Evolutionary conservation across 2,797 vertebrate genomes (phyloP).

Genomic region (Parauchenoglanis punctatus): DNA sequence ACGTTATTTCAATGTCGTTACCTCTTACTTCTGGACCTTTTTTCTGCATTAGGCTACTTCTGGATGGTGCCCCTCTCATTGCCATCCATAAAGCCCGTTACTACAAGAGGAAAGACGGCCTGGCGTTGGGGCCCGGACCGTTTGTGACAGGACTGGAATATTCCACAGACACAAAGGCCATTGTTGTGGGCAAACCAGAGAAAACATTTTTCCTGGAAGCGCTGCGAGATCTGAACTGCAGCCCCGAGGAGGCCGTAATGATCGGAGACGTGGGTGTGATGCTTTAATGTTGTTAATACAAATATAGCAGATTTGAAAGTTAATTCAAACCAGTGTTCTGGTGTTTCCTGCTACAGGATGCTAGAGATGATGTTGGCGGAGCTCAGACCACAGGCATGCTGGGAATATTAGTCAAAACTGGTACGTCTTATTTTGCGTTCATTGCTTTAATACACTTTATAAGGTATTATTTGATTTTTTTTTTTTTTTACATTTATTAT

Average conservation of each 20-base stretch:
- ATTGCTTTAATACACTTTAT: background rate
- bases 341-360: constrained; percentile 77
- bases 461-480: background rate
- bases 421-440: constrained; percentile 64
- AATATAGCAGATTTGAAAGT: background rate
- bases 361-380: constrained; percentile 91
- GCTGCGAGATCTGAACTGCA: constrained; percentile 79
- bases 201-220: constrained; percentile 89
- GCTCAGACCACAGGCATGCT: constrained; percentile 89
- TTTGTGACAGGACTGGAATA: constrained; percentile 90
- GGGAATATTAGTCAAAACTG: constrained; percentile 91
- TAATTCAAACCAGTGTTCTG: background rate
- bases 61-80: constrained; percentile 90
- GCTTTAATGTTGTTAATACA: background rate
- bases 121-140: constrained; percentile 92
- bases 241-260: constrained; percentile 87
- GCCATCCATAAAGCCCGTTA: constrained; percentile 96
- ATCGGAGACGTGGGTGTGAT: constrained; percentile 83
- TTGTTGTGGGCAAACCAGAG: constrained; percentile 92
- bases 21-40: background rate
- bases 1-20: background rate
- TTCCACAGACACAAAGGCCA: constrained; percentile 82
- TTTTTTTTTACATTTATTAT: background rate
- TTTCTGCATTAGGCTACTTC: constrained; percentile 75
- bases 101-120: constrained; percentile 87